Base-by-base conservation (phyloP, 2,113 vertebrate genomes). In the Sinocyclocheilus anshuiensis region DNA sequence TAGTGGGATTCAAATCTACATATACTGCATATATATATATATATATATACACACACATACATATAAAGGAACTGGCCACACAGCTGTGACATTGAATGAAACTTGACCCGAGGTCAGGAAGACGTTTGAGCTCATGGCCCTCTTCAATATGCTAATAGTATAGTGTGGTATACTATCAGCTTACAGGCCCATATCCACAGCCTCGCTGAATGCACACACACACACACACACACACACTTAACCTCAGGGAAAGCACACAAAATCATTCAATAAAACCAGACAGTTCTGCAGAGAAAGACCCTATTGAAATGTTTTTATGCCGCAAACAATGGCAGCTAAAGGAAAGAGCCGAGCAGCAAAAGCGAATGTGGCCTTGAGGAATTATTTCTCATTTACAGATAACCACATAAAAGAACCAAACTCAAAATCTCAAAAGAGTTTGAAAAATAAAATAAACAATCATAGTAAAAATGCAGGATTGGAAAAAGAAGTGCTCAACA, bases 121-220 rank as follows among this genome's bases (percentile, higher is more conserved):
- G 50, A 4, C 1, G 50, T 89, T 89, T 86, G 29, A 72, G 10
- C 26, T 88, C 88, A 89, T 69, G 85, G 84, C 88, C 39, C 86
- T 77, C 83, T 90, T 92, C 91, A 86, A 69, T 12, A 77, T 87
- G 87, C 79, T 92, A 92, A 95, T 86, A 85, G 84, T 20, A 77
- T 65, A 83, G 67, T 22, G 6, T 39, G 77, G 24, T 57, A 78
- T 48, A 53, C 42, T 39, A 91, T 79, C 67, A 86, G 7, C 86
- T 91, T 80, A 86, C 6, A 26, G 9, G 83, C 83, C 80, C 87
- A 45, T 42, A 69, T 39, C 36, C 24, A 85, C 26, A n/a, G 77
- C 61, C 42, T 53, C 12, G 22, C 59, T 48, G 24, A 36, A 61
- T 22, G 33, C 12, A 75, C 71, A 33, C 65, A 33, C 16, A 74